A percentile compares a stretch with the other conserved stretches of the same genome.
These are phyloP conservation scores for Rhincodon typus DNA, from an alignment of 2,797 vertebrate genomes.

Conservation along the genomic window DNA sequence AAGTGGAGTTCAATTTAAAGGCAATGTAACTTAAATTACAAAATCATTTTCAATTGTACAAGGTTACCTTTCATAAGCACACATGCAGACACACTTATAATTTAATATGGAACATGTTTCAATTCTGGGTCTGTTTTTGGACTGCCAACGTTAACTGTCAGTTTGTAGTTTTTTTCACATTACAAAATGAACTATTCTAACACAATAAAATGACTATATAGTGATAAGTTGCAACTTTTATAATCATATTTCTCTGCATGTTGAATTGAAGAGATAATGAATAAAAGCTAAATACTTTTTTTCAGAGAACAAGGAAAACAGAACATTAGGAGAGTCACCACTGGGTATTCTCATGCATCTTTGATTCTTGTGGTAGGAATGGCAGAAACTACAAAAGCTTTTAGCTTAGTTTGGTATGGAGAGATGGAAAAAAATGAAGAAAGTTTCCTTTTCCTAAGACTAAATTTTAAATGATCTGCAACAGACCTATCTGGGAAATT, in stretches of 20 bases:
- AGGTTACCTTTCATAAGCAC: background rate
- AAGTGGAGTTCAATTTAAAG: background rate
- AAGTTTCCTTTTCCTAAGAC: background rate
- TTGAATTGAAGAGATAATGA: background rate
- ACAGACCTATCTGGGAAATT: background rate
- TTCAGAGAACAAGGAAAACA: background rate
- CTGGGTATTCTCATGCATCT: background rate
- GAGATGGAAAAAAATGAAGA: background rate
- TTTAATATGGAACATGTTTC: background rate
- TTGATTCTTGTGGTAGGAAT: background rate
- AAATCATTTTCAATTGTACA: background rate
- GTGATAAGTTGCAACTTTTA: background rate
- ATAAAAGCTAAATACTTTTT: background rate
- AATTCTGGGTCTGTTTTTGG: background rate
- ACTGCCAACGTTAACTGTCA: background rate
- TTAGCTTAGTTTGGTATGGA: background rate
- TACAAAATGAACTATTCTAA: background rate
- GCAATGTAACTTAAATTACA: background rate
- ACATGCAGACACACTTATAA: background rate
- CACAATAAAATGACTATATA: background rate
- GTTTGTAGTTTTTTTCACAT: background rate
- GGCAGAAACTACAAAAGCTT: background rate
- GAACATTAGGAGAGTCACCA: background rate
- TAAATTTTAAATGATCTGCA: background rate
- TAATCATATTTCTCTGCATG: background rate